Percentiles rank a stretch among this genome's conserved stretches.
Conservation (phyloP, 2,888 invertebrate genomes). For the Troilus luridus region DNA sequence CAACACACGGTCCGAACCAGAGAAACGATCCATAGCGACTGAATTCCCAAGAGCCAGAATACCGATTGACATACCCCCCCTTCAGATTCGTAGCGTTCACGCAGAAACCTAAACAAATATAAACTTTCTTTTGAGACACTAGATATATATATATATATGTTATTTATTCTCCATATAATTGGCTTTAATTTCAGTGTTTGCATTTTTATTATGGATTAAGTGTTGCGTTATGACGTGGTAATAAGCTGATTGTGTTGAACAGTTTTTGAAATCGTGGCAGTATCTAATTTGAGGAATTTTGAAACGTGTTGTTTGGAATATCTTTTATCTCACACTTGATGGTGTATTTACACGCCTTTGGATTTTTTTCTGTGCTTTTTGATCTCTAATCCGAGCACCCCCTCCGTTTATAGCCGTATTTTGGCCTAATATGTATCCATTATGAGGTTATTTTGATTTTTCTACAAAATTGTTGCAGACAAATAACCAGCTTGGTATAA, state of each 20-base stretch:
- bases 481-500: conserved; percentile 24
- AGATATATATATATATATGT: too few relatives aligned
- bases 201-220: too few relatives aligned
- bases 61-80: too few relatives aligned
- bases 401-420: neutral
- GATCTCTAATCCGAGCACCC: neutral
- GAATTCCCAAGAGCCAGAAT: too few relatives aligned
- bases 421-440: neutral
- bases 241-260: neutral
- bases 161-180: neutral
- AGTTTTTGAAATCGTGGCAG: neutral
- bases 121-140: too few relatives aligned
- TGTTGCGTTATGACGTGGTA: neutral
- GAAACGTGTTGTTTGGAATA: neutral
- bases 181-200: neutral
- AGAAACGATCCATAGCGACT: too few relatives aligned
- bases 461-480: conserved; percentile 27
- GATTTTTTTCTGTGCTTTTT: neutral
- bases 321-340: neutral
- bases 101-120: too few relatives aligned
- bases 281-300: neutral
- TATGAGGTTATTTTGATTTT: conserved; percentile 36
- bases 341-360: neutral
- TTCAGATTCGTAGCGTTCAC: too few relatives aligned
- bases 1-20: too few relatives aligned